Percentiles rank a stretch among this genome's conserved stretches.
Evolutionary conservation across 2,888 invertebrate genomes (phyloP).

Genomic region (Lasioglossum villosulum): DNA sequence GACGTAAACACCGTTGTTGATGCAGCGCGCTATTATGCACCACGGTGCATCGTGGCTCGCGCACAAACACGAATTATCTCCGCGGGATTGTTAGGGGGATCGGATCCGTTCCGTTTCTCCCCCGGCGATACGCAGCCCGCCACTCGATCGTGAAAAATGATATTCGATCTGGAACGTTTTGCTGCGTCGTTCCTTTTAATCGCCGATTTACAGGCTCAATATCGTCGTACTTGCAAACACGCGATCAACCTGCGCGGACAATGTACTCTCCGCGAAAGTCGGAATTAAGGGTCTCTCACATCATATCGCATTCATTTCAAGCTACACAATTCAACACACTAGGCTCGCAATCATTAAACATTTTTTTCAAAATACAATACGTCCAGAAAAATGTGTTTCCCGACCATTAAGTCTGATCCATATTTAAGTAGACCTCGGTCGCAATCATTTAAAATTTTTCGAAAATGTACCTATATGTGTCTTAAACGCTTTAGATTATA

Average conservation of each 20-base stretch:
- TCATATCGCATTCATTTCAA: neutral
- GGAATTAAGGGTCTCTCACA: neutral
- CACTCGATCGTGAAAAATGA: constrained; percentile 43
- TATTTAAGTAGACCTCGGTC: too few relatives aligned
- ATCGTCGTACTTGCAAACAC: neutral
- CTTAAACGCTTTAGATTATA: too few relatives aligned
- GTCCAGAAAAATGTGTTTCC: too few relatives aligned
- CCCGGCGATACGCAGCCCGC: constrained; percentile 2
- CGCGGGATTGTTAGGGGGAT: constrained; percentile 39
- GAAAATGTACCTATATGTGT: too few relatives aligned
- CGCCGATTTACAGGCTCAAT: neutral
- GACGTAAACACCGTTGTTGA: constrained; percentile 59
- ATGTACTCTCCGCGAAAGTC: neutral
- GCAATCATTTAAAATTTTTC: too few relatives aligned
- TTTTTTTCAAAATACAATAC: neutral
- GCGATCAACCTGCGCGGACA: neutral
- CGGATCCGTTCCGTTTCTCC: constrained; percentile 30
- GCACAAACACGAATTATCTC: constrained; percentile 55
- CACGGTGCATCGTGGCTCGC: constrained; percentile 33
- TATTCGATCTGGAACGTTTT: constrained; percentile 35
- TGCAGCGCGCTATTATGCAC: constrained; percentile 52
- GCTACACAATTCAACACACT: neutral
- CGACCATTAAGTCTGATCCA: too few relatives aligned
- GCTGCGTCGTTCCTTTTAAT: constrained; percentile 4
- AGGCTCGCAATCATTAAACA: neutral